Evolutionary conservation across 23 tunicate species (phyloP).

Genomic region (Styela plicata): DNA sequence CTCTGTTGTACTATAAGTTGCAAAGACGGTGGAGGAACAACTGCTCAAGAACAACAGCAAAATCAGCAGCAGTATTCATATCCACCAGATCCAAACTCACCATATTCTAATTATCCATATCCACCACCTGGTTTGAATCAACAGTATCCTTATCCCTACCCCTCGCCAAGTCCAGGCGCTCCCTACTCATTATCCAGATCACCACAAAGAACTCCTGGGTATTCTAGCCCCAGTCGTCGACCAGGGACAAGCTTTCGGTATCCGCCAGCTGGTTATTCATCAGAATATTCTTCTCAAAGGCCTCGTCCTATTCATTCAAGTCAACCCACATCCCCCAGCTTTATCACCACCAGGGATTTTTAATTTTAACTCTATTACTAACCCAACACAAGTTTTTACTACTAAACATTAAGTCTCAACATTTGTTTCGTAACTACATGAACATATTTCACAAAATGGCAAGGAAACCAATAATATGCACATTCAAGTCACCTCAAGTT

Average conservation of each 20-base stretch:
- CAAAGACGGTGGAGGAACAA: not conserved
- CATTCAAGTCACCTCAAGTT: conserved; percentile 40
- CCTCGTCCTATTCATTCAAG: not conserved
- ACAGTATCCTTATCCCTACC: not conserved
- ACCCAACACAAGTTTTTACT: too few relatives aligned
- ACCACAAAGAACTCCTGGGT: not conserved
- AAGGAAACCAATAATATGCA: conserved; percentile 42
- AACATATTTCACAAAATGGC: conserved; percentile 11
- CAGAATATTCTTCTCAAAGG: not conserved
- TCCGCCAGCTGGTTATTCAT: too few relatives aligned
- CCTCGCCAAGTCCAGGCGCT: not conserved
- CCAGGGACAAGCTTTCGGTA: not conserved
- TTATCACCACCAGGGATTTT: not conserved
- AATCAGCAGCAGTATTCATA: not conserved
- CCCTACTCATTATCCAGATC: not conserved
- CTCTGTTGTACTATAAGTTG: conserved; percentile 34
- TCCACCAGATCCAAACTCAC: conserved; percentile 24
- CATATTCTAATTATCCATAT: conserved; percentile 25
- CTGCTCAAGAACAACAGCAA: not conserved
- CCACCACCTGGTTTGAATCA: not conserved
- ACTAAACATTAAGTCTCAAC: too few relatives aligned
- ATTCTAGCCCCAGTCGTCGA: not conserved
- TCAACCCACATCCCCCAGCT: not conserved
- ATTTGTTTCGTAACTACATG: too few relatives aligned
- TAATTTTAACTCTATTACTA: too few relatives aligned